Conservation (phyloP, 2,888 invertebrate genomes). For the Polyommatus iphigenia region DNA sequence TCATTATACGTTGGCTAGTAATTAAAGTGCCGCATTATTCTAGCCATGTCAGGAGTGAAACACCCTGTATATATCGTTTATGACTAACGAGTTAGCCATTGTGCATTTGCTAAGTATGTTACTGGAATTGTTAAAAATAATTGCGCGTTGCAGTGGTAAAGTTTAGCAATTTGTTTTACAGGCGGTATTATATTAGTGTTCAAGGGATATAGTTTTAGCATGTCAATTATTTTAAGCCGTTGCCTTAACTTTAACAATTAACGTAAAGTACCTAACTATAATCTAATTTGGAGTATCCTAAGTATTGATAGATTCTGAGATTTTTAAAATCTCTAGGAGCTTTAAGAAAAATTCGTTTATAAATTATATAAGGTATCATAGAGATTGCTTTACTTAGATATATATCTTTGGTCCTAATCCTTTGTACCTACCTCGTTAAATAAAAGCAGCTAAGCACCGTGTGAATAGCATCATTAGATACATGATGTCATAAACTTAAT, state of each 20-base stretch:
- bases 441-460: background rate
- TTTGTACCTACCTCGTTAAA: background rate
- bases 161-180: background rate
- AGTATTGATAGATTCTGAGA: too few relatives aligned
- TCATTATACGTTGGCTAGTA: conserved; percentile 61
- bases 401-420: too few relatives aligned
- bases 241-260: background rate
- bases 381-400: too few relatives aligned
- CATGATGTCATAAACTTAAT: conserved; percentile 19
- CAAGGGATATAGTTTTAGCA: background rate
- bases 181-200: background rate
- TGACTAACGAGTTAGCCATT: conserved; percentile 24
- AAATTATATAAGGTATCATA: too few relatives aligned
- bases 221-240: background rate
- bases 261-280: background rate
- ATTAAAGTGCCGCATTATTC: conserved; percentile 57
- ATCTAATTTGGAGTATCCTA: too few relatives aligned
- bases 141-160: background rate
- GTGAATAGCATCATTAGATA: background rate
- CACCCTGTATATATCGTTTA: conserved; percentile 32
- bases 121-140: conserved; percentile 14
- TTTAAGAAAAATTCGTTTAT: too few relatives aligned
- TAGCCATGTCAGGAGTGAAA: conserved; percentile 42
- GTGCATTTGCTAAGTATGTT: conserved; percentile 23
- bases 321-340: too few relatives aligned